Conservation (phyloP, 2,888 invertebrate genomes). For the Leptothorax acervorum region DNA sequence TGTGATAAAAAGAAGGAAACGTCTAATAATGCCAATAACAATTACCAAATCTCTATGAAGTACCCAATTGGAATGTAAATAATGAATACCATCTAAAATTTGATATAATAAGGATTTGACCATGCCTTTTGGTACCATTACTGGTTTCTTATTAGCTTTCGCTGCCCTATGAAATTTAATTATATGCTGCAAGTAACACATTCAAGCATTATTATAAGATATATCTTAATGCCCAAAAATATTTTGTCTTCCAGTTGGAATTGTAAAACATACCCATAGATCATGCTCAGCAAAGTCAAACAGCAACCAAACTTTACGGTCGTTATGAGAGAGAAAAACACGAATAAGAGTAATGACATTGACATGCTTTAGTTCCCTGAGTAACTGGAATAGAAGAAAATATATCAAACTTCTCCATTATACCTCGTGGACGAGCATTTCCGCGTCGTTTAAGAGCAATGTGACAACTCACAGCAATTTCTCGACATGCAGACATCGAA, state of each 20-base stretch:
- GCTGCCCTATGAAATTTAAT: conserved; percentile 99
- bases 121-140: conserved; percentile 98
- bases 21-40: not conserved
- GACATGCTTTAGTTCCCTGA: conserved; percentile 97
- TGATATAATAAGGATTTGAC: conserved; percentile 99
- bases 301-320: conserved; percentile 98
- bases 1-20: not conserved
- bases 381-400: conserved; percentile 88
- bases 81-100: conserved; percentile 99
- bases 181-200: conserved; percentile 90
- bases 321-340: conserved; percentile 98
- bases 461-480: conserved; percentile 94
- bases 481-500: conserved; percentile 99
- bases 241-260: not conserved
- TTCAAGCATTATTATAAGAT: not conserved
- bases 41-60: conserved; percentile 97
- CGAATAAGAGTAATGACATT: conserved; percentile 98
- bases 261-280: conserved; percentile 90
- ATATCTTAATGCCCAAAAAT: not conserved
- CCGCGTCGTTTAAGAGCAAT: not conserved
- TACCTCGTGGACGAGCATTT: not conserved
- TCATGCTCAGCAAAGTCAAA: conserved; percentile 99
- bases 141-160: conserved; percentile 98
- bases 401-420: not conserved
- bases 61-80: conserved; percentile 99